Evolutionary conservation across 2,888 invertebrate species (phyloP).

Genomic region (Fragum sueziense): DNA sequence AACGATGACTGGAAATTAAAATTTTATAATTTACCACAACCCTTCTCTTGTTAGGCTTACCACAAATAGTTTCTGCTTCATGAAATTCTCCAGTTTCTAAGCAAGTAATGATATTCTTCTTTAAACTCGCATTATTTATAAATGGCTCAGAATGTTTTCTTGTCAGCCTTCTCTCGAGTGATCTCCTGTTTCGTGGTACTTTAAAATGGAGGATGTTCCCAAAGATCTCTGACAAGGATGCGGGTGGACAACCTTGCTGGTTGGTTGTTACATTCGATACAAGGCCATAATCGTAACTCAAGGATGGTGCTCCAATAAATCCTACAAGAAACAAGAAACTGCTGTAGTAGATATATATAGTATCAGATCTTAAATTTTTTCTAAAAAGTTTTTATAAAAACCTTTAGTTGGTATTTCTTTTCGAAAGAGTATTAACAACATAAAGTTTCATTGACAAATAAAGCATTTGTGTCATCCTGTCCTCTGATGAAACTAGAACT

Average conservation of each 20-base stretch:
- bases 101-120: slow-evolving; percentile 90
- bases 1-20: no score
- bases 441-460: no score
- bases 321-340: slow-evolving; percentile 16
- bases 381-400: no score
- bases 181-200: slow-evolving; percentile 90
- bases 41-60: slow-evolving; percentile 83
- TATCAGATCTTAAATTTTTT: no score
- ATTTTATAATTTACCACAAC: no score
- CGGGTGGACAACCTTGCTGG: background rate
- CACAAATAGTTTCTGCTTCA: slow-evolving; percentile 90
- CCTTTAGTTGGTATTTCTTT: no score
- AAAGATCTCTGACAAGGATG: slow-evolving; percentile 6
- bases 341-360: no score
- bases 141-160: slow-evolving; percentile 90
- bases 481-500: no score
- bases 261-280: background rate
- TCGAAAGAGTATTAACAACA: no score
- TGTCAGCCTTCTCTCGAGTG: slow-evolving; percentile 88
- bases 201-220: slow-evolving; percentile 81
- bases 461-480: no score
- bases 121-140: slow-evolving; percentile 88
- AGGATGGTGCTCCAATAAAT: slow-evolving; percentile 36
- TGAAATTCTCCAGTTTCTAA: slow-evolving; percentile 92
- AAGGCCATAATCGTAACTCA: slow-evolving; percentile 22